These are phyloP conservation scores for Adelphocoris suturalis DNA, from an alignment of 2,888 invertebrate species.

Conservation along the genomic window DNA sequence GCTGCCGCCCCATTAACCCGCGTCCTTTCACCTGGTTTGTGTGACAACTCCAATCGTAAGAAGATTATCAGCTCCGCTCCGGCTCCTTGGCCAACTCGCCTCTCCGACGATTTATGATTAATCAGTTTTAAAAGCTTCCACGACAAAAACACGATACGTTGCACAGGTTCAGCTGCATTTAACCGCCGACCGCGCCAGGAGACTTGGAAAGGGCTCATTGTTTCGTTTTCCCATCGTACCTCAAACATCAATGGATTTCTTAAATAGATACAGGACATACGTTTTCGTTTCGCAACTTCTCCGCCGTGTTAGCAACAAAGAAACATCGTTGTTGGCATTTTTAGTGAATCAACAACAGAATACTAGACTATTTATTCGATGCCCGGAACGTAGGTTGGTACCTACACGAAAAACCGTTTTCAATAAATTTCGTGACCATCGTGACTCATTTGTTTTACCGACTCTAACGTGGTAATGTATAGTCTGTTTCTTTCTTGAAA, in stretches of 20 bases:
- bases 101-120: neutral
- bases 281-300: slow-evolving; percentile 23
- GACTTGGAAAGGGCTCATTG: neutral
- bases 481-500: too few relatives aligned
- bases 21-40: slow-evolving; percentile 39
- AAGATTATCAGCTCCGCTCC: neutral
- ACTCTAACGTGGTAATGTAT: too few relatives aligned
- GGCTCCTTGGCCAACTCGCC: neutral
- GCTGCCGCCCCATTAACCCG: neutral
- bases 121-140: slow-evolving; percentile 10
- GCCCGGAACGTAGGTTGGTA: too few relatives aligned
- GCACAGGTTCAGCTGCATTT: neutral
- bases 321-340: neutral
- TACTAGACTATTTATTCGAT: too few relatives aligned
- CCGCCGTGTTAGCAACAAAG: neutral
- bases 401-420: too few relatives aligned
- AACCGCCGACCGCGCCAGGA: neutral
- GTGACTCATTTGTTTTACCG: too few relatives aligned
- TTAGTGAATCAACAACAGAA: too few relatives aligned
- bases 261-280: slow-evolving; percentile 13
- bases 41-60: slow-evolving; percentile 21
- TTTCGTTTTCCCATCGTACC: slow-evolving; percentile 1
- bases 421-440: too few relatives aligned
- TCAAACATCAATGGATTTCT: neutral
- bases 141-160: neutral